Evolutionary conservation across 2,113 vertebrate genomes (phyloP).

Genomic region (Apistogramma diplotaenia): DNA sequence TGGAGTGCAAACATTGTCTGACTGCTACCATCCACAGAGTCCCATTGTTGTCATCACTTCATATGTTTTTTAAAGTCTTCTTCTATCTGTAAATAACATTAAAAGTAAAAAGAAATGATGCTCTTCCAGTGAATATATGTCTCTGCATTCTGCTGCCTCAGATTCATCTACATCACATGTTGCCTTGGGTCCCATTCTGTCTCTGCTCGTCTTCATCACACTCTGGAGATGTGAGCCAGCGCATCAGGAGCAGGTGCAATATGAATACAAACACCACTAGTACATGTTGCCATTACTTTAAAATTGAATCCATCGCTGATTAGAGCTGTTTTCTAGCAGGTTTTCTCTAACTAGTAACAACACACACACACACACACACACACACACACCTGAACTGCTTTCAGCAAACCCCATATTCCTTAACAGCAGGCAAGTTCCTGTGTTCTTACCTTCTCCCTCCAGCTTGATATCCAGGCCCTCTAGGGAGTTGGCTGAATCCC

Average conservation of each 20-base stretch:
- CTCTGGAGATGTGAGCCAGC: slow-evolving; percentile 9
- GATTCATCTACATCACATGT: slow-evolving; percentile 29
- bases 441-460: slow-evolving; percentile 75
- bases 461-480: slow-evolving; percentile 77
- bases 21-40: slow-evolving; percentile 6
- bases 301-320: neutral
- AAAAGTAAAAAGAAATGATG: neutral
- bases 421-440: slow-evolving; percentile 8
- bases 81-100: neutral
- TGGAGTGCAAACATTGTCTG: slow-evolving; percentile 27
- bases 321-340: neutral
- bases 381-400: slow-evolving; percentile 1
- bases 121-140: neutral
- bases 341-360: neutral
- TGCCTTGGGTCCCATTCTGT: slow-evolving; percentile 40
- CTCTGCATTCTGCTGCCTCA: neutral
- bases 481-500: slow-evolving; percentile 75
- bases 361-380: slow-evolving; percentile 7
- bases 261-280: slow-evolving; percentile 3
- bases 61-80: neutral
- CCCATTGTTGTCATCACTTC: neutral
- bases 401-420: neutral
- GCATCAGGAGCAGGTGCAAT: slow-evolving; percentile 39
- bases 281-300: neutral
- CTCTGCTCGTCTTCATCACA: slow-evolving; percentile 49